Evolutionary conservation across 2,888 invertebrate species (phyloP).

Genomic region (Leptinotarsa rubiginosa): DNA sequence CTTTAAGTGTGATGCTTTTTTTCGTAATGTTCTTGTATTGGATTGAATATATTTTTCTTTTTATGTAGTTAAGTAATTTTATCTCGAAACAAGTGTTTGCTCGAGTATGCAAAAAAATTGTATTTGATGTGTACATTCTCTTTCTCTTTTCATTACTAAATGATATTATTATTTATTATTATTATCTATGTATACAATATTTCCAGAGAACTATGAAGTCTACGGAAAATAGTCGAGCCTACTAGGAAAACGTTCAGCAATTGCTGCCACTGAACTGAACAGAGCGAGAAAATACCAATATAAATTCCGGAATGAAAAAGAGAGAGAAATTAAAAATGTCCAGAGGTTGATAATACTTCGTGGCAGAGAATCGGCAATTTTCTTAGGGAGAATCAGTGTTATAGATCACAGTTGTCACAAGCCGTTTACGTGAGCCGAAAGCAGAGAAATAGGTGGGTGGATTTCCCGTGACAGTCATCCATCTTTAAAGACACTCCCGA

Average conservation of each 20-base stretch:
- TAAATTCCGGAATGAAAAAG: slow-evolving; percentile 1
- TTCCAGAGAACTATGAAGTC: too few relatives aligned
- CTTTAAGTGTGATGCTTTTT: too few relatives aligned
- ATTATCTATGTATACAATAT: too few relatives aligned
- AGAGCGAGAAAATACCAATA: background rate
- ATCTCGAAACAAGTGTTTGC: too few relatives aligned
- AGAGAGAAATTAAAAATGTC: slow-evolving; percentile 43
- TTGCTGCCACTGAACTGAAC: background rate
- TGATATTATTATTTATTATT: too few relatives aligned
- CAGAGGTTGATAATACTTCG: slow-evolving; percentile 34
- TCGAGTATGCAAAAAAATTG: too few relatives aligned
- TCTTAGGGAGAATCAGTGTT: slow-evolving; percentile 61
- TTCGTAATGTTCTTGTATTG: too few relatives aligned
- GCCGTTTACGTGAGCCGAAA: slow-evolving; percentile 65
- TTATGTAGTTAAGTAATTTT: too few relatives aligned
- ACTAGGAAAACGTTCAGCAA: background rate
- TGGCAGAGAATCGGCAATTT: slow-evolving; percentile 37
- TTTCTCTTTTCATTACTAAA: too few relatives aligned
- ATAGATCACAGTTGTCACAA: slow-evolving; percentile 67
- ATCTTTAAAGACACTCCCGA: slow-evolving; percentile 67
- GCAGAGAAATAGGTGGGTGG: slow-evolving; percentile 62
- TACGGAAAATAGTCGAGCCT: background rate
- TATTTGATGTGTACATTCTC: too few relatives aligned
- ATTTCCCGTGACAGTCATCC: slow-evolving; percentile 68
- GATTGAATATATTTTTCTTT: too few relatives aligned